phyloP scores from a whole-genome alignment of 2,888 invertebrate species.

The Therioaphis trifolii region DNA sequence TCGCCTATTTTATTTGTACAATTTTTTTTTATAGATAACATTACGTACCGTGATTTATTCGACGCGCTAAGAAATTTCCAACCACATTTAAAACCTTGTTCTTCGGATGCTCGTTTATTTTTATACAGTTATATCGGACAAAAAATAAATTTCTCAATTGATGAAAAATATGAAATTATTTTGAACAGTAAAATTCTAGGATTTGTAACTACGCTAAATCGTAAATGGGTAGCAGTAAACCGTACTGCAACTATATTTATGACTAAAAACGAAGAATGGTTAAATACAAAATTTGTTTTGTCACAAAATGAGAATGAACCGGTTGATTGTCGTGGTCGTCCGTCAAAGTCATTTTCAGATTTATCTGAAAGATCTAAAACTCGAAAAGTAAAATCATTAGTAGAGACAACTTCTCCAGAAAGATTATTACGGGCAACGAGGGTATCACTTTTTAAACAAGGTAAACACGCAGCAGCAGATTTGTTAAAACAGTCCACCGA shows the following conservation, averaged over 20 bases:
- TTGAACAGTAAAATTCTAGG: background rate
- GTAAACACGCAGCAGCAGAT: slow-evolving; percentile 33
- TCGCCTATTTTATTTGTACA: background rate
- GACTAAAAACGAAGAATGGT: too few relatives aligned
- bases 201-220: slow-evolving; percentile 10
- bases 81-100: background rate
- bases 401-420: slow-evolving; percentile 1
- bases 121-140: slow-evolving; percentile 7
- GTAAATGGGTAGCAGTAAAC: slow-evolving; percentile 5
- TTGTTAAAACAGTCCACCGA: slow-evolving; percentile 26
- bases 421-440: slow-evolving; percentile 20
- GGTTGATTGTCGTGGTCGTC: background rate
- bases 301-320: too few relatives aligned
- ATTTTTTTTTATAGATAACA: slow-evolving; percentile 10
- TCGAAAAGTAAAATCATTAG: slow-evolving; percentile 6
- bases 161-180: slow-evolving; percentile 7
- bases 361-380: background rate
- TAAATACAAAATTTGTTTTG: too few relatives aligned
- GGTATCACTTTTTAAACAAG: slow-evolving; percentile 26
- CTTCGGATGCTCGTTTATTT: background rate
- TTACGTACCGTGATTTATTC: slow-evolving; percentile 21
- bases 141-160: background rate
- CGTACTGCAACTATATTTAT: too few relatives aligned
- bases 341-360: background rate
- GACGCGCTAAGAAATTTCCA: background rate